Conservation (phyloP, 2,888 invertebrate species). For the Mellilla xanthometata region DNA sequence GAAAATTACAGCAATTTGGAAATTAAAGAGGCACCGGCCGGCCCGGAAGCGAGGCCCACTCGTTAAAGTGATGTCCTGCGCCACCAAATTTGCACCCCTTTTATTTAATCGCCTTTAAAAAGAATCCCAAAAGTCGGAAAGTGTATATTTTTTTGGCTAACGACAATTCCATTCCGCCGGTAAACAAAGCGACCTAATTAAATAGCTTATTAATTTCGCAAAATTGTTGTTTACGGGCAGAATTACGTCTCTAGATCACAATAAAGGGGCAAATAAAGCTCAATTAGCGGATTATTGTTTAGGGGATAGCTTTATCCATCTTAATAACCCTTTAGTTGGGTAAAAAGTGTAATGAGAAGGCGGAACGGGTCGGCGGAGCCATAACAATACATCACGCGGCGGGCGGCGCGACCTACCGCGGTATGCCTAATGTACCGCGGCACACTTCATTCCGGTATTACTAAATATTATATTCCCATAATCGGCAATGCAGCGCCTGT, state of each 20-base stretch:
- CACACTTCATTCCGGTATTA: constrained; percentile 6
- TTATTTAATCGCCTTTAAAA: constrained; percentile 6
- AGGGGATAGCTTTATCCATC: constrained; percentile 5
- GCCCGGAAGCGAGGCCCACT: constrained; percentile 1
- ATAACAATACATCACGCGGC: constrained; percentile 9
- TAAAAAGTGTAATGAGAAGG: constrained; percentile 6
- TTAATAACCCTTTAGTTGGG: constrained; percentile 6
- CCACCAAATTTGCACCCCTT: constrained; percentile 9
- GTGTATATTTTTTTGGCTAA: background rate
- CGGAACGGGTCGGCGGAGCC: constrained; percentile 2
- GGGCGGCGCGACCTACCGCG: background rate
- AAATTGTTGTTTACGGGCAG: background rate
- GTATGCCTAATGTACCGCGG: constrained; percentile 2
- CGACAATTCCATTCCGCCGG: background rate
- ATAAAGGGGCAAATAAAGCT: background rate
- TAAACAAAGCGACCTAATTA: background rate
- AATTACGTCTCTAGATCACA: background rate
- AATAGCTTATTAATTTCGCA: background rate
- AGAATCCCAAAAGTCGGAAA: constrained; percentile 1
- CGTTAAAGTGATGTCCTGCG: constrained; percentile 7
- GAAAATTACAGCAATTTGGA: background rate
- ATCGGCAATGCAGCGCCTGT: no score
- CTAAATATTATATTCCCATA: background rate
- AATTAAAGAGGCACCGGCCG: background rate
- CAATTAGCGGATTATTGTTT: constrained; percentile 5